These are phyloP conservation scores for Bombus confusus DNA, from an alignment of 1,140 invertebrate species.

Conservation along the genomic window DNA sequence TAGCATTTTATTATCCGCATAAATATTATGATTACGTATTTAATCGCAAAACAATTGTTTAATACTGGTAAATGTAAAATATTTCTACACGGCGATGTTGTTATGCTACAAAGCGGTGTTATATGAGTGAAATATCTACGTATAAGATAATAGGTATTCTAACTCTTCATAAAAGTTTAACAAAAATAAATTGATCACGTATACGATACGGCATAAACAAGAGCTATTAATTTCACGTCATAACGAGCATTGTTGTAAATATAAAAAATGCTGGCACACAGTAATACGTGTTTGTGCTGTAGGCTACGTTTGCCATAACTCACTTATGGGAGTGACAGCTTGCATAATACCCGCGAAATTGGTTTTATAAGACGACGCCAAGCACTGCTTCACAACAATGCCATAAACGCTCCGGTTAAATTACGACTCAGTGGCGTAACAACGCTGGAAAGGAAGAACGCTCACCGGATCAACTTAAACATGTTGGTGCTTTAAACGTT, in stretches of 20 bases:
- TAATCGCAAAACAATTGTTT: no score
- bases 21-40: no score
- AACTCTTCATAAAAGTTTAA: not conserved
- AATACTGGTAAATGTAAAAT: no score
- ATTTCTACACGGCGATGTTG: no score
- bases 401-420: conserved; percentile 80
- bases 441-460: conserved; percentile 51
- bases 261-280: conserved; percentile 63
- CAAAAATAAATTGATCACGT: conserved; percentile 25
- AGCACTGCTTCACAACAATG: conserved; percentile 80
- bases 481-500: not conserved
- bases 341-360: conserved; percentile 82
- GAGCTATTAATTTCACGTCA: conserved; percentile 67
- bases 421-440: conserved; percentile 77
- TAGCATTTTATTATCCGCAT: no score
- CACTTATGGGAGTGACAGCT: conserved; percentile 80
- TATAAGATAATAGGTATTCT: no score
- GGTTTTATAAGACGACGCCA: conserved; percentile 81
- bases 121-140: no score
- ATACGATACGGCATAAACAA: conserved; percentile 30
- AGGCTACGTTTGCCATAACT: conserved; percentile 79
- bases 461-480: not conserved
- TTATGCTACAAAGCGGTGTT: no score
- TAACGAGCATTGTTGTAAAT: conserved; percentile 66
- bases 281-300: conserved; percentile 76